phyloP scores from a whole-genome alignment of 1,140 invertebrate genomes.

The Samia ricini region DNA sequence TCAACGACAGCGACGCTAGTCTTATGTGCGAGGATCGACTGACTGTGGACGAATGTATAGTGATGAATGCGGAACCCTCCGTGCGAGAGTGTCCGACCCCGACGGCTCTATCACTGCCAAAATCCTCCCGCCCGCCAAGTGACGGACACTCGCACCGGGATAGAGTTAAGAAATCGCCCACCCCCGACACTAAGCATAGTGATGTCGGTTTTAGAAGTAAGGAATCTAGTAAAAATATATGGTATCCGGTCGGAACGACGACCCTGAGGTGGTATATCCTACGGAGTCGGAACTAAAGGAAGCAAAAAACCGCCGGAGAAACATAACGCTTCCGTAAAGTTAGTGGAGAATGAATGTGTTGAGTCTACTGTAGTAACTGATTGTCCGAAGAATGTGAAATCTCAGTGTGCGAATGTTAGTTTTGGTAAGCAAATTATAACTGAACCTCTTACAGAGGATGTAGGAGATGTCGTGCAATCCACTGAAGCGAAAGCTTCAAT shows the following conservation, averaged over 20 bases:
- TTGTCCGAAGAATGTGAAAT: neutral
- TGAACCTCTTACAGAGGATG: neutral
- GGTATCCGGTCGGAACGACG: neutral
- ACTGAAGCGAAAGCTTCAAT: neutral
- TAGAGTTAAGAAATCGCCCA: conserved; percentile 69
- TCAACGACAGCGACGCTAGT: neutral
- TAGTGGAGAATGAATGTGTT: neutral
- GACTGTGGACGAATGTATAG: too few species aligned
- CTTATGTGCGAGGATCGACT: too few species aligned
- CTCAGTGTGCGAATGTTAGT: neutral
- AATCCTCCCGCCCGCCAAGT: conserved; percentile 42
- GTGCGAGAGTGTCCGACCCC: conserved; percentile 29
- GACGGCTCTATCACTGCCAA: conserved; percentile 56
- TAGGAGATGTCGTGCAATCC: neutral
- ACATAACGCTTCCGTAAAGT: neutral
- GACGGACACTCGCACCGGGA: conserved; percentile 60
- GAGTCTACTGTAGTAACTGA: neutral
- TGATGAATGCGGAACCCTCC: conserved; percentile 1
- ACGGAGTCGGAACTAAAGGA: neutral
- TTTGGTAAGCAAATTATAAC: neutral
- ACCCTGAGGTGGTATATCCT: neutral
- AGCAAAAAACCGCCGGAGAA: conserved; percentile 5
- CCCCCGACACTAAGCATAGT: conserved; percentile 51
- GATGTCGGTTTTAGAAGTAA: conserved; percentile 49
- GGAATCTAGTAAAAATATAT: conserved; percentile 20